These are phyloP conservation scores for Maniola hyperantus DNA, from an alignment of 2,888 invertebrate genomes.

Conservation along the genomic window DNA sequence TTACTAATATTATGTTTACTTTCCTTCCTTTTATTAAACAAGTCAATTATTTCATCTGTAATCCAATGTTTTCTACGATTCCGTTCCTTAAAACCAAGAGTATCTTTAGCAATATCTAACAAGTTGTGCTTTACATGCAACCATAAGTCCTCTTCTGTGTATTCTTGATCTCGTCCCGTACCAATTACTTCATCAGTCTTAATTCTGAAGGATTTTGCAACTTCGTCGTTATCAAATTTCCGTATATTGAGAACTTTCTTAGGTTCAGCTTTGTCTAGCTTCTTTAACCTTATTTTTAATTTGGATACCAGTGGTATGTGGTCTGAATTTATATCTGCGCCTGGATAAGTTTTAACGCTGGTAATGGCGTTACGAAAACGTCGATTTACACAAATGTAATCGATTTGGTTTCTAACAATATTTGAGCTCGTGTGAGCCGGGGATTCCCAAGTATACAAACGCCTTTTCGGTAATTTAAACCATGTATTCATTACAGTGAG, in stretches of 20 bases:
- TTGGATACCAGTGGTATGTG: not conserved
- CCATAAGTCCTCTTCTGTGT: too few species aligned
- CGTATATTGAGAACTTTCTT: not conserved
- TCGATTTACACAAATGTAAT: not conserved
- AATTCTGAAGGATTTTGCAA: not conserved
- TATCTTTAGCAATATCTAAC: too few species aligned
- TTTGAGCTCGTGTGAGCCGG: not conserved
- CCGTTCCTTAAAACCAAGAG: too few species aligned
- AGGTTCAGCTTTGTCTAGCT: not conserved
- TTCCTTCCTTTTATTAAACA: too few species aligned
- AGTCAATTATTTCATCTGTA: too few species aligned
- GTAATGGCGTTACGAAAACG: not conserved
- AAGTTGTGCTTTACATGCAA: too few species aligned
- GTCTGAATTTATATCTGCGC: slow-evolving; percentile 1
- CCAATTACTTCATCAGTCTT: too few species aligned
- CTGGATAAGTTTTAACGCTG: slow-evolving; percentile 2
- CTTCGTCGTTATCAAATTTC: not conserved
- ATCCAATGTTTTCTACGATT: too few species aligned
- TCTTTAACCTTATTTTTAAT: not conserved
- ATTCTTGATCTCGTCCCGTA: too few species aligned
- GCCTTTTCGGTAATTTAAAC: not conserved
- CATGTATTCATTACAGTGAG: slow-evolving; percentile 6
- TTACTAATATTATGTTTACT: too few species aligned
- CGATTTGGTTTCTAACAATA: not conserved
- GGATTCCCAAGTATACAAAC: slow-evolving; percentile 1